A percentile compares a stretch with the other conserved stretches of the same genome.
Evolutionary conservation across 2,888 invertebrate genomes (phyloP).

Genomic region (Morinoia aosen): DNA sequence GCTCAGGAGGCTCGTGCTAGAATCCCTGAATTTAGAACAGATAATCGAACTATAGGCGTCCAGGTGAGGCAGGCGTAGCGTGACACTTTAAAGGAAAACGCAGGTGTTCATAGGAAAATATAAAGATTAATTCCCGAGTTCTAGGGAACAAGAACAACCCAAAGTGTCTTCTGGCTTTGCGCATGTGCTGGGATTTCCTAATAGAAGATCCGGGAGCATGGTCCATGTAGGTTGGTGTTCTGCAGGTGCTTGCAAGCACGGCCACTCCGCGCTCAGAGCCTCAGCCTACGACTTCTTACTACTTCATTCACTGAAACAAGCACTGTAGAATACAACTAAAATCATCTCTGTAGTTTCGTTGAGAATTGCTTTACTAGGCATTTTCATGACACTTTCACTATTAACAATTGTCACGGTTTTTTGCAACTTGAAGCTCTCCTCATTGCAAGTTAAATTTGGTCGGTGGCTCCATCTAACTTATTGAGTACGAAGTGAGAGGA

Average conservation of each 20-base stretch:
- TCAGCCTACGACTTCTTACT: neutral
- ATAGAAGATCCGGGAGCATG: neutral
- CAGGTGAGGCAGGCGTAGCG: neutral
- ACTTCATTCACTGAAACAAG: neutral
- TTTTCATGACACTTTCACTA: neutral
- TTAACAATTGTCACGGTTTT: neutral
- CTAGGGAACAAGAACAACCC: neutral
- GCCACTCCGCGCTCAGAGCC: neutral
- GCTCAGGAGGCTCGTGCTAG: neutral
- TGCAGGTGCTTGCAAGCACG: neutral
- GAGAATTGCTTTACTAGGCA: neutral
- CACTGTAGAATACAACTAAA: neutral
- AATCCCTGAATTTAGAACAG: neutral
- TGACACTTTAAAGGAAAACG: neutral
- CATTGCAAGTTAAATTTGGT: neutral
- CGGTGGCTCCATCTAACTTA: too few species aligned
- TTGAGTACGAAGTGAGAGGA: too few species aligned
- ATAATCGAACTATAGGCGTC: neutral
- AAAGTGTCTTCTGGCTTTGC: neutral
- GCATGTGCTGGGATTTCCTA: neutral
- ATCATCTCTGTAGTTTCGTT: neutral
- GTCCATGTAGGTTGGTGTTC: too few species aligned
- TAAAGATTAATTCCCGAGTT: neutral
- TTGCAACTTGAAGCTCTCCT: neutral
- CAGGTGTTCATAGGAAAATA: neutral